Percentiles rank a stretch among this genome's conserved stretches.
Conservation (phyloP, 2,888 invertebrate species). For the Epistrophe grossulariae region DNA sequence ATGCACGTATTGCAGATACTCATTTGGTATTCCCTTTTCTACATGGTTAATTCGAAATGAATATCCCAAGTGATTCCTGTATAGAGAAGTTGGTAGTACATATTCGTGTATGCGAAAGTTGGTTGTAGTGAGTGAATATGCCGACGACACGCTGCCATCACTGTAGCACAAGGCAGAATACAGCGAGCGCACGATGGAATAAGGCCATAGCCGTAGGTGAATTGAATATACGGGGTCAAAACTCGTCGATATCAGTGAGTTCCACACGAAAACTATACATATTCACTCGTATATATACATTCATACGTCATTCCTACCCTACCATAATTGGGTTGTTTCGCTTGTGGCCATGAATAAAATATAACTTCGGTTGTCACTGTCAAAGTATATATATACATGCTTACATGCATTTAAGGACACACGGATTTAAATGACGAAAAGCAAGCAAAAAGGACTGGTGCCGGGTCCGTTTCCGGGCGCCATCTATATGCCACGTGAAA, state of each 20-base stretch:
- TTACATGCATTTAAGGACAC: constrained; percentile 73
- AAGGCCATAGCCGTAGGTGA: constrained; percentile 49
- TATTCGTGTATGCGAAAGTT: not conserved
- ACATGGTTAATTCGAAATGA: constrained; percentile 68
- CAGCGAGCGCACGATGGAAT: constrained; percentile 8
- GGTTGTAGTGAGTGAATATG: constrained; percentile 17
- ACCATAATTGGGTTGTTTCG: constrained; percentile 74
- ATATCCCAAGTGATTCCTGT: constrained; percentile 50
- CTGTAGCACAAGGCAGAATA: not conserved
- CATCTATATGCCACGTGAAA: not conserved
- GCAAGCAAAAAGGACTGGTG: not conserved
- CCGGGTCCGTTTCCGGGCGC: constrained; percentile 19
- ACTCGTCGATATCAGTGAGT: constrained; percentile 55
- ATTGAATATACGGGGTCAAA: constrained; percentile 42
- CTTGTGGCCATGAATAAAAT: constrained; percentile 75
- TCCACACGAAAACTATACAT: constrained; percentile 37
- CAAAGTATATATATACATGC: constrained; percentile 46
- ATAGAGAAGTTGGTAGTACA: not conserved
- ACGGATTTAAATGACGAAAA: constrained; percentile 28
- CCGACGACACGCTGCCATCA: constrained; percentile 9
- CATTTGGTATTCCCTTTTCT: constrained; percentile 72
- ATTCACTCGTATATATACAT: not conserved
- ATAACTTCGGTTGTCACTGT: constrained; percentile 71
- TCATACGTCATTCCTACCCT: not conserved
- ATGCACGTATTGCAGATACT: constrained; percentile 75